Base-by-base conservation (phyloP, 2,888 invertebrate genomes). In the Pharmacophagus antenor region DNA sequence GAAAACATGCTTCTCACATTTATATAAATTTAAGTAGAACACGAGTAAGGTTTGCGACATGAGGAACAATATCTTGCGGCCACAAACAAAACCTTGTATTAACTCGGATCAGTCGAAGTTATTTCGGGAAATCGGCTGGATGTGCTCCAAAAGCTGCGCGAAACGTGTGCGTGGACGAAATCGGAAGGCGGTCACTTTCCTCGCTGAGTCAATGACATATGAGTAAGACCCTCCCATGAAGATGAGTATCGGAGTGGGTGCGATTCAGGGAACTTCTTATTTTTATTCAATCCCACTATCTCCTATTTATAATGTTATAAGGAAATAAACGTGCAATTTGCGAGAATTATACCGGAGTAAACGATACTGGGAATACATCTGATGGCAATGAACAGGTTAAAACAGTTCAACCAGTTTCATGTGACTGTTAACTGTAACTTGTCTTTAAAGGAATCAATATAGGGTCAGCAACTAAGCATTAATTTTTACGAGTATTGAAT, bases 61-160 rank as follows among this genome's bases (percentile, higher is more conserved):
- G 71, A 71, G 72, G 71, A 80, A 80, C 77, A 75, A 76, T 73
- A 70, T 75, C 72, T 75, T 78, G 75, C 71, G 73, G 70, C 70
- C 22, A 50, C 44, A 41, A 76, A 82, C 83, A 81, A 82, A 83
- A 82, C 77, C 75, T 77, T 79, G 77, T 76, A 74, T 74, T 73
- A 81, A 80, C 78, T 80, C 74, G 74, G 78, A 82, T 83, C 82
- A 73, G 73, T 53, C 60, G 68, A 68, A 76, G 84, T 84, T 90
- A 90, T 90, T 90, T 89, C 81, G 77, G 82, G 84, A 87, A 78
- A 79, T 73, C 76, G 79, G 76, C 89, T 90, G 89, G 89, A 90
- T 82, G 77, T 75, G 78, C 82, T 88, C 89, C 89, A 90, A 89
- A 84, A 82, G 74, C 74, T 71, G 74, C 59, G 59, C 41, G 54